These are phyloP conservation scores for Stegodyphus dumicola DNA, from an alignment of 1,140 invertebrate species.

Conservation along the genomic window DNA sequence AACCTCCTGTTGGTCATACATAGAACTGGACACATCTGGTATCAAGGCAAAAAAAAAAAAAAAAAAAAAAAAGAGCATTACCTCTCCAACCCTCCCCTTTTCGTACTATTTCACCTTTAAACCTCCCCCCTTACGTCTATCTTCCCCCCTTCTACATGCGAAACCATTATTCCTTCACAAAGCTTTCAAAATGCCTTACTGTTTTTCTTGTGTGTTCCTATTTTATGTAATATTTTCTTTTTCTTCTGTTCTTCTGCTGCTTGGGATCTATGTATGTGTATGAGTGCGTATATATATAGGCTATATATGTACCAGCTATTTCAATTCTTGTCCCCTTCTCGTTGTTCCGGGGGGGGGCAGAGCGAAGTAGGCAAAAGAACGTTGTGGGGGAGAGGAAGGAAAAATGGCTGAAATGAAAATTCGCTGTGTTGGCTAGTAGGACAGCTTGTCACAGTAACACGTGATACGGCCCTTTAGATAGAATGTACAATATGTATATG, in stretches of 20 bases:
- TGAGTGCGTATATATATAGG: background rate
- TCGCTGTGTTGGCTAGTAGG: conserved; percentile 49
- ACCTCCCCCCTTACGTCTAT: background rate
- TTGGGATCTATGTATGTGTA: no score
- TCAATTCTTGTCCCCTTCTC: background rate
- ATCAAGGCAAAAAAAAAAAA: conserved; percentile 3
- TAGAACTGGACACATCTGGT: conserved; percentile 59
- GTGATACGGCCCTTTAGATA: conserved; percentile 46
- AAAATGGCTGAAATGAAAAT: conserved; percentile 53
- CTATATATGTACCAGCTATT: conserved; percentile 24
- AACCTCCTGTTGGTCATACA: conserved; percentile 59
- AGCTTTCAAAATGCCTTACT: conserved; percentile 56
- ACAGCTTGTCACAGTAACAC: conserved; percentile 55
- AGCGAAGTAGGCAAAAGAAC: background rate
- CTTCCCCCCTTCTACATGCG: conserved; percentile 14
- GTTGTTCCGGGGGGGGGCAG: background rate
- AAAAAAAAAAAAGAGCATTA: background rate
- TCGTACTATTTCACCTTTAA: conserved; percentile 58
- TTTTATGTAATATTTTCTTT: conserved; percentile 40
- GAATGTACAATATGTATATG: conserved; percentile 34
- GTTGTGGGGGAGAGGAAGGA: background rate
- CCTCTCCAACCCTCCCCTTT: background rate
- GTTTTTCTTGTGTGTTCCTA: conserved; percentile 47
- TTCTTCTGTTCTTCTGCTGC: background rate
- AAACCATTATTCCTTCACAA: conserved; percentile 58